Evolutionary conservation across 2,113 vertebrate genomes (phyloP), one percentile per base, ranked within the genome.

Genomic region (Takifugu bimaculatus): DNA sequence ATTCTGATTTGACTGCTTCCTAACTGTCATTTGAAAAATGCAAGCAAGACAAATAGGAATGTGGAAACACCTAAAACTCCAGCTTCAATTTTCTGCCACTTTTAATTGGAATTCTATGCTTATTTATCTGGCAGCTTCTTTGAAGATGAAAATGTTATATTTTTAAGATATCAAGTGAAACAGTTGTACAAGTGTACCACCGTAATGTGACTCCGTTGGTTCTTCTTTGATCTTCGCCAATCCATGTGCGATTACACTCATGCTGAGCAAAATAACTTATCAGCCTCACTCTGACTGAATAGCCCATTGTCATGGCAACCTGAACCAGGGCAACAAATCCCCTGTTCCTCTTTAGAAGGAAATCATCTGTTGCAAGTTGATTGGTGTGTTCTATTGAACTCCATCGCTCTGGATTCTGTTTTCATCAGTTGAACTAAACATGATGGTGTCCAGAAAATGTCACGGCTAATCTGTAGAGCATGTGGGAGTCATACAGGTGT

Each of bases 361-460:
- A 69, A 59, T 64, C 39, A 77, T 72, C 74, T 67, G 55, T 50
- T 27, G 63, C 54, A 5, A 7, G 9, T 42, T 39, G 57, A 71
- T 63, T 58, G 51, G 48, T 43, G 32, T 58, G 20, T 68, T 74
- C 60, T 61, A 66, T 62, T 70, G 69, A 52, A 55, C 60, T 60
- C 60, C 9, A 63, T 78, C 66, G 52, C 52, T 66, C 42, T 61
- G 26, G 48, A 66, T 60, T 66, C 25, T 53, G 49, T 54, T 56
- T 63, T 39, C 49, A 35, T 50, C 50, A 14, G 54, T 28, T 0
- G n/a, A 49, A 26, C 12, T 57, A 47, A 72, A 69, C 57, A 54
- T 20, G 50, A 42, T 26, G n/a, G 42, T 25, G 26, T 54, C 45
- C 32, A 20, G 58, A 6, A 57, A 60, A 56, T 43, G 43, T 50